A percentile compares a stretch with the other conserved stretches of the same genome.
These are phyloP conservation scores for Himalopsyche anomala DNA, from an alignment of 2,888 invertebrate species.

Conservation along the genomic window DNA sequence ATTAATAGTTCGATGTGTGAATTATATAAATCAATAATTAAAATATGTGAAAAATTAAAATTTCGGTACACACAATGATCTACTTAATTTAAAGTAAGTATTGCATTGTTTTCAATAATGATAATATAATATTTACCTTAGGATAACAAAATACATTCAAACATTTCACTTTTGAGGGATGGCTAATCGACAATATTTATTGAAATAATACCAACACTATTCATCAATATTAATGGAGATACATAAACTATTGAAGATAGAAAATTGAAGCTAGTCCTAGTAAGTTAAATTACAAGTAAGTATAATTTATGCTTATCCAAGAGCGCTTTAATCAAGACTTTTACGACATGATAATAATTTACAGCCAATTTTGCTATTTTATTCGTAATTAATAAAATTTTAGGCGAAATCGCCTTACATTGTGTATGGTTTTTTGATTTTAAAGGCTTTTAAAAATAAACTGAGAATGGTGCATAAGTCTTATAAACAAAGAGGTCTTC, in stretches of 20 bases:
- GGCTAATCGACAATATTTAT: conserved; percentile 44
- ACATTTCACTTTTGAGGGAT: conserved; percentile 32
- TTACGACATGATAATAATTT: conserved; percentile 62
- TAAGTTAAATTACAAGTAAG: conserved; percentile 58
- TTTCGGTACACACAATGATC: conserved; percentile 7
- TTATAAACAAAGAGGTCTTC: not conserved
- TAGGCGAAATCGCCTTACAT: conserved; percentile 66
- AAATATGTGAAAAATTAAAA: not conserved
- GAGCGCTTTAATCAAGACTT: conserved; percentile 59
- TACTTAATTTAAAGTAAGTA: conserved; percentile 44
- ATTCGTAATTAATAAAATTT: conserved; percentile 60
- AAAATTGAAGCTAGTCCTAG: conserved; percentile 62
- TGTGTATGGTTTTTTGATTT: conserved; percentile 63
- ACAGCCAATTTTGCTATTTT: conserved; percentile 64
- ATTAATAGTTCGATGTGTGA: conserved; percentile 43
- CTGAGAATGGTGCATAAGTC: conserved; percentile 17
- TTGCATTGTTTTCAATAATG: conserved; percentile 47
- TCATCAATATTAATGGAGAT: conserved; percentile 45
- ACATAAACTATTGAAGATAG: conserved; percentile 60
- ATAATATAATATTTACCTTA: conserved; percentile 46
- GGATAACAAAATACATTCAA: conserved; percentile 49
- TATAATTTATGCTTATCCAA: conserved; percentile 48
- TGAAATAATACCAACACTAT: conserved; percentile 41
- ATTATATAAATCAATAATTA: conserved; percentile 17
- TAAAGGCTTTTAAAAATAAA: conserved; percentile 51